phyloP scores from a whole-genome alignment of 2,113 vertebrate genomes.

The Prunella himalayana region DNA sequence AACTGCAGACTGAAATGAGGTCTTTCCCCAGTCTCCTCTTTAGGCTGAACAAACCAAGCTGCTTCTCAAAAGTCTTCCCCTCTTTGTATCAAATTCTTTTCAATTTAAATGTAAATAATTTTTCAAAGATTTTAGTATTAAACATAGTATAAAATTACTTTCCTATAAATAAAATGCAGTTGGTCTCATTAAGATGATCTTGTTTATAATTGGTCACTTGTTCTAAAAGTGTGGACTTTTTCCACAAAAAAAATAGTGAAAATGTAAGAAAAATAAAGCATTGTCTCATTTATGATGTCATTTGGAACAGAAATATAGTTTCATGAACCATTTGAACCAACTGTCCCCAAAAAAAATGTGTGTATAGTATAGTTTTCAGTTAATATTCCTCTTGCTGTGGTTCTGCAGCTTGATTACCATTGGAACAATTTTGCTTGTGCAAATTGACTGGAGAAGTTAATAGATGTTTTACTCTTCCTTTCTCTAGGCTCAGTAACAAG shows the following conservation, averaged over 20 bases:
- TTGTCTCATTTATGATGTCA: background rate
- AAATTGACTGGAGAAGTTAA: background rate
- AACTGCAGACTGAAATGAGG: background rate
- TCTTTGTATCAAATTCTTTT: background rate
- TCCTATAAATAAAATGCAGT: background rate
- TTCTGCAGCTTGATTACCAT: background rate
- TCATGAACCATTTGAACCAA: background rate
- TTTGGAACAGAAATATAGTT: background rate
- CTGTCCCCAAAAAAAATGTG: background rate
- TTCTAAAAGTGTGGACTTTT: background rate
- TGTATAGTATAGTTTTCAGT: background rate
- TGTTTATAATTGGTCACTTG: background rate
- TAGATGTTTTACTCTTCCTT: background rate
- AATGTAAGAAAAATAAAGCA: background rate
- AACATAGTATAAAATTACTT: background rate
- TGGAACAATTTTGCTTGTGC: background rate
- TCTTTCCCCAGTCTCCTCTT: background rate
- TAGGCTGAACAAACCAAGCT: background rate
- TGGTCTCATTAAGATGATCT: background rate
- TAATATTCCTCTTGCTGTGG: background rate
- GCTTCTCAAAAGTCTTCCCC: background rate
- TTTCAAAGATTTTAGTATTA: background rate
- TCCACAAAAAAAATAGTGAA: background rate
- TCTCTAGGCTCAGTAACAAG: background rate
- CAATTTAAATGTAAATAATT: background rate